A percentile compares a stretch with the other conserved stretches of the same genome.
Evolutionary conservation across 2,113 vertebrate genomes (phyloP).

Genomic region (Corythaeola cristata): DNA sequence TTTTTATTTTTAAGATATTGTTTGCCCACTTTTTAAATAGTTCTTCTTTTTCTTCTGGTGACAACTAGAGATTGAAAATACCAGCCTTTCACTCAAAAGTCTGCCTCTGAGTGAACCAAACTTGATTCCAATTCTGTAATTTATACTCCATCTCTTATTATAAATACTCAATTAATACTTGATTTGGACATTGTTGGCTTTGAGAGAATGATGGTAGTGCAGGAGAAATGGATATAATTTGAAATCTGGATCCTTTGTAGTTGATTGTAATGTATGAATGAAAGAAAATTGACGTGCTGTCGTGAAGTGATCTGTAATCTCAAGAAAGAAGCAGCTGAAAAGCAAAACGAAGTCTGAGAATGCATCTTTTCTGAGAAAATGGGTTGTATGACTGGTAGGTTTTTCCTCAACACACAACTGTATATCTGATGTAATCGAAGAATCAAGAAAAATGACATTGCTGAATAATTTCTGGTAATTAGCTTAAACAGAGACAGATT

Average conservation of each 20-base stretch:
- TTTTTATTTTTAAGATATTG: not conserved
- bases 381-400: not conserved
- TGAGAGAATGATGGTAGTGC: not conserved
- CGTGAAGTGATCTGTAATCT: not conserved
- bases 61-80: not conserved
- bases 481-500: not conserved
- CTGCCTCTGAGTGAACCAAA: not conserved
- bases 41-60: not conserved
- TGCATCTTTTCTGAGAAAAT: not conserved
- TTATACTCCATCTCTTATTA: not conserved
- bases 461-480: conserved; percentile 13
- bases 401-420: not conserved
- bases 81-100: not conserved
- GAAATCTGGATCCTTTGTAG: not conserved
- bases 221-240: not conserved
- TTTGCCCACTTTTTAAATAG: not conserved
- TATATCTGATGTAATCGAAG: not conserved
- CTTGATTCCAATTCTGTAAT: not conserved
- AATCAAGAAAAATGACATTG: not conserved
- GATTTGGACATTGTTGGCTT: not conserved
- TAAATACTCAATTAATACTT: not conserved
- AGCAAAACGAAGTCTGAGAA: not conserved
- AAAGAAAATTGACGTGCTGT: not conserved
- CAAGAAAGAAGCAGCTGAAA: not conserved
- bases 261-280: not conserved